Conservation (phyloP, 2,797 vertebrate species). For the Ctenosaura bakeri region DNA sequence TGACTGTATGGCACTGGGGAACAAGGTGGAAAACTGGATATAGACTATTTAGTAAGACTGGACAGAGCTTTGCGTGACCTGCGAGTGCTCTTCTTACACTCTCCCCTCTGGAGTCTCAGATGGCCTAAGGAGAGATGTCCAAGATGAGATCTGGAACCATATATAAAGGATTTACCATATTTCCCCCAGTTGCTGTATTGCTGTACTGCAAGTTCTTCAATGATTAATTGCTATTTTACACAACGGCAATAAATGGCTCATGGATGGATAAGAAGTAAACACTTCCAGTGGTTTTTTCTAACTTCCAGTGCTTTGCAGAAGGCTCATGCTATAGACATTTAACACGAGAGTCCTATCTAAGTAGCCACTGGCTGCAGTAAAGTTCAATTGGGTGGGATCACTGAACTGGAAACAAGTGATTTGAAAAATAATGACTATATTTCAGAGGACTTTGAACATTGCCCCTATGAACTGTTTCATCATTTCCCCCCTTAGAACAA, state of each 20-base stretch:
- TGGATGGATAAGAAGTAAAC: background rate
- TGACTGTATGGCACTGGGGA: too few species aligned
- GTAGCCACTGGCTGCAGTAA: background rate
- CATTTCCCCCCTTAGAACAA: slow-evolving; percentile 36
- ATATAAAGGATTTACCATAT: background rate
- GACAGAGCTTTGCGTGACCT: too few species aligned
- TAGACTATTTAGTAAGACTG: background rate
- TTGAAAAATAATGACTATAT: slow-evolving; percentile 28
- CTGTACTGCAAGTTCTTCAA: background rate
- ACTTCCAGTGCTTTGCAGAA: background rate
- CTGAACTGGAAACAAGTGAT: slow-evolving; percentile 38
- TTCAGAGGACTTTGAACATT: slow-evolving; percentile 46
- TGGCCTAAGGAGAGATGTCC: too few species aligned
- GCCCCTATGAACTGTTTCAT: slow-evolving; percentile 27
- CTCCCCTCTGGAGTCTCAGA: background rate
- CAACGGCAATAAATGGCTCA: background rate
- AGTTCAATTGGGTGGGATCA: slow-evolving; percentile 30
- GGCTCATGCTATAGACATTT: background rate
- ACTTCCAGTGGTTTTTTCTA: background rate
- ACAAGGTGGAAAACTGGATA: background rate
- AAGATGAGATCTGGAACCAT: too few species aligned
- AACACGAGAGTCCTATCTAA: slow-evolving; percentile 8
- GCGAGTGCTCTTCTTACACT: background rate
- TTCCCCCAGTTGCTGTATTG: too few species aligned
- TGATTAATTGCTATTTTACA: background rate